Evolutionary conservation across 2,888 invertebrate species (phyloP).

Genomic region (Tachystola acroxantha): DNA sequence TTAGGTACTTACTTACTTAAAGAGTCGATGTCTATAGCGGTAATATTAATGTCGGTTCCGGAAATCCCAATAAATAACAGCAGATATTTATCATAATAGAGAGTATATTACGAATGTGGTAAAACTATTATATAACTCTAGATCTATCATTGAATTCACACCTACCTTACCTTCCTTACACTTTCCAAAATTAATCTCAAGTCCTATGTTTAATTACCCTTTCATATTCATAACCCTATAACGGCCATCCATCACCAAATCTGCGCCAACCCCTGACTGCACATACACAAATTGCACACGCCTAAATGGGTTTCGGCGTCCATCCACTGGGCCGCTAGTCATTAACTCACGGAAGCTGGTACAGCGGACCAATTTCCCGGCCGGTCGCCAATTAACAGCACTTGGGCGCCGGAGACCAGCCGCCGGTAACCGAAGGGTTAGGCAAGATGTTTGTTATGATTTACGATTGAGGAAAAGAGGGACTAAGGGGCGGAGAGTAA

Average conservation of each 20-base stretch:
- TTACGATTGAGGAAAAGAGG: conserved; percentile 50
- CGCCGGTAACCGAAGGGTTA: conserved; percentile 60
- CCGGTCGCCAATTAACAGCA: conserved; percentile 72
- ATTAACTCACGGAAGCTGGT: conserved; percentile 74
- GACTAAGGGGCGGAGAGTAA: conserved; percentile 1
- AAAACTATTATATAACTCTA: too few species aligned
- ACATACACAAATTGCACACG: conserved; percentile 70
- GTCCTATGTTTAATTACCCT: too few species aligned
- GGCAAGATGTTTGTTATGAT: conserved; percentile 73
- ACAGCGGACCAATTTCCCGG: conserved; percentile 73
- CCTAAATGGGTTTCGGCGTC: conserved; percentile 72
- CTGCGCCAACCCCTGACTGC: conserved; percentile 50
- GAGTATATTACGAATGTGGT: too few species aligned
- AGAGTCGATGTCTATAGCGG: too few species aligned
- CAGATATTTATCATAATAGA: too few species aligned
- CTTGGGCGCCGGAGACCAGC: conserved; percentile 49
- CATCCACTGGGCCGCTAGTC: conserved; percentile 71
- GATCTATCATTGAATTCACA: too few species aligned
- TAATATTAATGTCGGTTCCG: too few species aligned
- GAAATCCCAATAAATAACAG: too few species aligned
- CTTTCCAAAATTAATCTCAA: too few species aligned
- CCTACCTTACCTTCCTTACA: too few species aligned
- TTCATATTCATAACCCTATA: background rate
- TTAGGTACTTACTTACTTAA: too few species aligned
- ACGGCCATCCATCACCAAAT: conserved; percentile 36